Evolutionary conservation across 2,113 vertebrate genomes (phyloP).

Genomic region (Tetrax tetrax): DNA sequence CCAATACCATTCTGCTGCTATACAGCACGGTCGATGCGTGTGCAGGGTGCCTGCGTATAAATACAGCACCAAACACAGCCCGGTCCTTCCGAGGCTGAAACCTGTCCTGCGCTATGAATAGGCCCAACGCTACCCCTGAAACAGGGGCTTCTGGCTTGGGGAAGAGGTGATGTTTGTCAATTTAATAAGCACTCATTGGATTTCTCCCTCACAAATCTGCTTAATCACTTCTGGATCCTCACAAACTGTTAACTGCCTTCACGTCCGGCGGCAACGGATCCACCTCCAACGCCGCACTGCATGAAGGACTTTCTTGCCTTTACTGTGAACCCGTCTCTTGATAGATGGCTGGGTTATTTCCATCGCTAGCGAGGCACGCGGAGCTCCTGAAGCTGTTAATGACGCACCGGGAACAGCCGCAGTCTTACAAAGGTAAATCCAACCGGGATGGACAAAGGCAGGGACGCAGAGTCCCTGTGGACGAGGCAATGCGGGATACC

Average conservation of each 20-base stretch:
- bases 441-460: background rate
- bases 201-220: background rate
- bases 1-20: background rate
- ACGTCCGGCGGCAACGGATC: background rate
- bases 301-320: background rate
- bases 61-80: background rate
- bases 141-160: background rate
- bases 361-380: background rate
- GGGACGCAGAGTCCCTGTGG: no score
- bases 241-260: background rate
- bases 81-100: background rate
- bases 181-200: background rate
- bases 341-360: background rate
- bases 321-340: background rate
- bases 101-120: background rate
- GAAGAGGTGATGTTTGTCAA: background rate
- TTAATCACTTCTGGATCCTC: background rate
- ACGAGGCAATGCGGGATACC: rapidly evolving
- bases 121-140: background rate
- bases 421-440: background rate
- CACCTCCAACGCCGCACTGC: rapidly evolving
- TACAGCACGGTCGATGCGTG: background rate
- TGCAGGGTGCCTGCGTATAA: background rate
- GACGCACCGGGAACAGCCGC: background rate
- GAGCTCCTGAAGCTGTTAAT: background rate